phyloP scores from a whole-genome alignment of 2,797 vertebrate species.

The Notoglanidium macrostoma region DNA sequence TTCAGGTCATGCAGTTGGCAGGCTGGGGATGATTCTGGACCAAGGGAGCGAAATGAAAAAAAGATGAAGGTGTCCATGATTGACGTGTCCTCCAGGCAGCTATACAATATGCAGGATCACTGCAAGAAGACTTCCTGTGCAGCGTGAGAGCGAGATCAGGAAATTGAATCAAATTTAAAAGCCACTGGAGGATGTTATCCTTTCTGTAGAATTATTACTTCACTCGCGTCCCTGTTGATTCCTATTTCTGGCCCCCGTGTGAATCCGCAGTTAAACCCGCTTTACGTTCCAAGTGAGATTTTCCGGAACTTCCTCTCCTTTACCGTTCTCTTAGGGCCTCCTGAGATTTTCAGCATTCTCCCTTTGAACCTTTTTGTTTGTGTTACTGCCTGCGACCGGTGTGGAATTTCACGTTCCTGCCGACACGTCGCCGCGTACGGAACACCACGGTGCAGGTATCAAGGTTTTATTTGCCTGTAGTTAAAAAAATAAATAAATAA shows the following conservation, averaged over 20 bases:
- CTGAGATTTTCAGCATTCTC: not conserved
- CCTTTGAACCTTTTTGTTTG: not conserved
- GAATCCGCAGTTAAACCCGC: not conserved
- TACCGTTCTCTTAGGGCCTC: not conserved
- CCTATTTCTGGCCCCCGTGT: conserved; percentile 29
- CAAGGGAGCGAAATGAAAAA: not conserved
- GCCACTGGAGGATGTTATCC: conserved; percentile 12
- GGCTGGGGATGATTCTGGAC: conserved; percentile 23
- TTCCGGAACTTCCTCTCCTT: not conserved
- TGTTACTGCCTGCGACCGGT: not conserved
- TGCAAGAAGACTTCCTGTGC: conserved; percentile 22
- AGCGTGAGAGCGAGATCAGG: conserved; percentile 22
- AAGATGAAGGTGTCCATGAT: conserved; percentile 39
- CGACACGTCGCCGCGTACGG: not conserved
- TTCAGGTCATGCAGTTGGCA: conserved; percentile 14
- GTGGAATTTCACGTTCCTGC: not conserved
- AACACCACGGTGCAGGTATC: not conserved
- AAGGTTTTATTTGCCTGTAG: not conserved
- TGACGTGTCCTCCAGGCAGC: conserved; percentile 30
- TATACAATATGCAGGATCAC: conserved; percentile 34
- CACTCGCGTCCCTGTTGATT: conserved; percentile 1
- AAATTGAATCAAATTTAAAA: conserved; percentile 45
- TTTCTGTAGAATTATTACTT: conserved; percentile 37
- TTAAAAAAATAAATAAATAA: not conserved
- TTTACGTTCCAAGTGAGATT: not conserved